Conservation (phyloP, 2,113 vertebrate species). For the Rhizomys pruinosus region DNA sequence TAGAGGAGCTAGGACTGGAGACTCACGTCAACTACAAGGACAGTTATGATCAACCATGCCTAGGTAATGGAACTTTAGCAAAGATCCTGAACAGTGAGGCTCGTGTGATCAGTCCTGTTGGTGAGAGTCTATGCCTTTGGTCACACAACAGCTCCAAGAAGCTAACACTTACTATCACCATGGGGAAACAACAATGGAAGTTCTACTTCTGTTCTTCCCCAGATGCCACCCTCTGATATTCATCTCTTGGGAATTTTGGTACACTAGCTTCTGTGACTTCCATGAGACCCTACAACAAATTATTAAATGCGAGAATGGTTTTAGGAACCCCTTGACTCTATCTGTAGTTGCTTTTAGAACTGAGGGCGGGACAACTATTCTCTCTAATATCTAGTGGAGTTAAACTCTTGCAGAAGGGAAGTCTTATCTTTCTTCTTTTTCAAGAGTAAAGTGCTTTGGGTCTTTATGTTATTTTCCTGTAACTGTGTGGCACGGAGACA, state of each 20-base stretch:
- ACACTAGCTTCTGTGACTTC: background rate
- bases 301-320: background rate
- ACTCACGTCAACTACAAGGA: background rate
- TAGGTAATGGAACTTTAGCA: background rate
- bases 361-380: background rate
- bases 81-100: background rate
- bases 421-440: background rate
- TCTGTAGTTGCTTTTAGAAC: background rate
- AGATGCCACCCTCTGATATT: background rate
- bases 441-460: background rate
- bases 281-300: background rate
- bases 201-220: background rate
- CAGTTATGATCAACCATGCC: background rate
- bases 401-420: background rate
- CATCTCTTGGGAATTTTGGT: background rate
- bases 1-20: background rate
- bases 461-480: background rate
- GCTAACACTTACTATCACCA: background rate
- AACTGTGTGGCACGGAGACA: background rate
- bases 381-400: background rate
- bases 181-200: background rate
- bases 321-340: background rate
- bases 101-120: background rate
- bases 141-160: background rate
- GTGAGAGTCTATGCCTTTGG: background rate